Conservation (phyloP, 2,113 vertebrate genomes). For the Reinhardtius hippoglossoides region DNA sequence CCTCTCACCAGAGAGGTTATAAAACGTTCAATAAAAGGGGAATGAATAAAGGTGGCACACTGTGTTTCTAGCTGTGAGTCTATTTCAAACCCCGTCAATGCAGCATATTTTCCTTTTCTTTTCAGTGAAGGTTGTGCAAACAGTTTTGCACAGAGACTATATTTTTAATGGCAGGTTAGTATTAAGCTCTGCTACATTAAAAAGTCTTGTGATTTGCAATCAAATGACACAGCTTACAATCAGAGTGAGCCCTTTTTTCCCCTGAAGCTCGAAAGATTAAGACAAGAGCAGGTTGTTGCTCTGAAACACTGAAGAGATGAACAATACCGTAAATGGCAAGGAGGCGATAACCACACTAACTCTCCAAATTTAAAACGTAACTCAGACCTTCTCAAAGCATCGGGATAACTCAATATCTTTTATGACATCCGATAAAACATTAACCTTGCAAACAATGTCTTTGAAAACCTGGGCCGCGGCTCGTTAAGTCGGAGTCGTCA, state of each 20-base stretch:
- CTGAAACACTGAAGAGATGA: constrained; percentile 37
- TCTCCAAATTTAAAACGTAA: constrained; percentile 36
- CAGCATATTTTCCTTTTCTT: too few species aligned
- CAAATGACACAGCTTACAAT: constrained; percentile 7
- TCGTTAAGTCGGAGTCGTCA: neutral
- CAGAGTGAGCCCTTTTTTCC: neutral
- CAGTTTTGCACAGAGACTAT: neutral
- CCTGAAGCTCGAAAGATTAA: constrained; percentile 8
- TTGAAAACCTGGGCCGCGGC: neutral
- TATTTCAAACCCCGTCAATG: too few species aligned
- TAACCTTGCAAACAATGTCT: neutral
- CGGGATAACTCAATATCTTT: constrained; percentile 27
- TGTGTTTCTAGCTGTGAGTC: too few species aligned
- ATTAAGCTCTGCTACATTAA: neutral
- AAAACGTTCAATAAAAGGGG: too few species aligned
- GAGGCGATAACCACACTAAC: constrained; percentile 42
- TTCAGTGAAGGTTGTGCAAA: too few species aligned
- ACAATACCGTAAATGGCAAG: constrained; percentile 59
- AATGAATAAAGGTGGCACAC: too few species aligned
- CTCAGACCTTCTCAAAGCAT: constrained; percentile 5
- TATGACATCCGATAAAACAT: neutral
- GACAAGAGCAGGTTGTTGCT: constrained; percentile 20
- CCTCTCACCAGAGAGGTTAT: too few species aligned
- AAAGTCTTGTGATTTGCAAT: neutral
- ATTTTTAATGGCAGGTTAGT: neutral